Evolutionary conservation across 2,113 vertebrate genomes (phyloP).

Genomic region (Elephantulus edwardii): DNA sequence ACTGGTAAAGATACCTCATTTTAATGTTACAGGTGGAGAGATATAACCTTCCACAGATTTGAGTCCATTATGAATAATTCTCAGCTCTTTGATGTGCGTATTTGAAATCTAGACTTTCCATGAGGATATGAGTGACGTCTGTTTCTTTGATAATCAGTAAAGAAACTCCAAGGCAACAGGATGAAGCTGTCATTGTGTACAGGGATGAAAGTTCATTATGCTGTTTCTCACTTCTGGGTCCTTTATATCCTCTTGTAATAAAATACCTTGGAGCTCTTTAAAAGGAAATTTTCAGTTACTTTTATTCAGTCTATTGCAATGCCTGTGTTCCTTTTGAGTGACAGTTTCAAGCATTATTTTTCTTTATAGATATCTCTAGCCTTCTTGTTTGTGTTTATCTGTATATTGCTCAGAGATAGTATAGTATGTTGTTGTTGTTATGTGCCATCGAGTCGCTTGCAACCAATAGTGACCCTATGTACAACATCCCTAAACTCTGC

Average conservation of each 20-base stretch:
- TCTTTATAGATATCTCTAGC: background rate
- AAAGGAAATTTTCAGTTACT: slow-evolving; percentile 19
- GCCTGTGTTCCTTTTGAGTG: background rate
- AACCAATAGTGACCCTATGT: too few species aligned
- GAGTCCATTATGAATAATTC: background rate
- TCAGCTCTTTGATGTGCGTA: background rate
- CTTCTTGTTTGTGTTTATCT: background rate
- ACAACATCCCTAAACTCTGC: too few species aligned
- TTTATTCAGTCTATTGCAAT: background rate
- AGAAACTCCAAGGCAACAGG: slow-evolving; percentile 7
- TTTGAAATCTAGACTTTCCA: background rate
- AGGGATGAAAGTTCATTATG: slow-evolving; percentile 47
- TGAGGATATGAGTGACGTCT: background rate
- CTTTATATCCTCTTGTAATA: background rate
- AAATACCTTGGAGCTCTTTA: background rate
- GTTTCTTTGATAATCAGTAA: slow-evolving; percentile 23
- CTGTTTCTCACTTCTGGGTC: background rate
- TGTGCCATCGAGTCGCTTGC: too few species aligned
- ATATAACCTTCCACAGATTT: background rate
- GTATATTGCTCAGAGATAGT: background rate
- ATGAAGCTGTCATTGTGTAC: background rate
- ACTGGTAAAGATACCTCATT: background rate
- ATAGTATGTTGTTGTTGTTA: too few species aligned
- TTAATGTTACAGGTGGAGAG: background rate
- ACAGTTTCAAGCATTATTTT: slow-evolving; percentile 24